Evolutionary conservation across 2,113 vertebrate genomes (phyloP).

Genomic region (Polypterus bichir): DNA sequence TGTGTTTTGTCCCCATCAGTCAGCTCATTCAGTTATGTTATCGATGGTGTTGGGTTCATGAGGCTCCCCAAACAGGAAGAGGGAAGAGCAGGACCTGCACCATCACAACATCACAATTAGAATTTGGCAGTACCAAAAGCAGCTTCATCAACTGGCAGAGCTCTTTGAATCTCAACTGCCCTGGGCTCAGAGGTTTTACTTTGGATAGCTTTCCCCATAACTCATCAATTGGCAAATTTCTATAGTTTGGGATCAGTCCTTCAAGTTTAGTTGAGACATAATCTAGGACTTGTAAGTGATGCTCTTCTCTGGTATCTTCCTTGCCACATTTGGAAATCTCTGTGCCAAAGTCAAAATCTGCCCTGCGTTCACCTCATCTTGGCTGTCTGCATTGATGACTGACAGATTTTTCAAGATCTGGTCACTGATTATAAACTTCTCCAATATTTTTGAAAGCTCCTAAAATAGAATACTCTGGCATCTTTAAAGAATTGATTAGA

Average conservation of each 20-base stretch:
- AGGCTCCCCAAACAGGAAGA: too few species aligned
- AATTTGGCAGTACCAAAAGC: conserved; percentile 21
- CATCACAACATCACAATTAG: conserved; percentile 19
- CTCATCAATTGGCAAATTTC: conserved; percentile 19
- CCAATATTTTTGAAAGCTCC: conserved; percentile 20
- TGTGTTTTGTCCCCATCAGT: too few species aligned
- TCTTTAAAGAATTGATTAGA: conserved; percentile 22
- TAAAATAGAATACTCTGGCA: conserved; percentile 20
- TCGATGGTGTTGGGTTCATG: too few species aligned
- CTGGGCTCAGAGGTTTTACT: conserved; percentile 21
- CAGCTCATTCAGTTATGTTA: too few species aligned
- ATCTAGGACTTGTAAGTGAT: conserved; percentile 17
- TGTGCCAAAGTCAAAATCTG: conserved; percentile 17
- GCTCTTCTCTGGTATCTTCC: conserved; percentile 13
- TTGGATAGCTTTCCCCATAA: conserved; percentile 23
- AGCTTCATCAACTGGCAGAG: conserved; percentile 18
- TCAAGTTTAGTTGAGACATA: conserved; percentile 22
- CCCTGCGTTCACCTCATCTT: conserved; percentile 19
- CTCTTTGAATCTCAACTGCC: conserved; percentile 17
- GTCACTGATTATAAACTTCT: conserved; percentile 25
- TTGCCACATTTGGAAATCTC: conserved; percentile 22
- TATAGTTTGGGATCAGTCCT: conserved; percentile 21
- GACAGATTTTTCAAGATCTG: conserved; percentile 23
- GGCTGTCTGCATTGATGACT: conserved; percentile 21
- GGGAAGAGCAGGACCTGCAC: background rate